Conservation (phyloP, 2,113 vertebrate genomes). For the Himantopus leucocephalus region DNA sequence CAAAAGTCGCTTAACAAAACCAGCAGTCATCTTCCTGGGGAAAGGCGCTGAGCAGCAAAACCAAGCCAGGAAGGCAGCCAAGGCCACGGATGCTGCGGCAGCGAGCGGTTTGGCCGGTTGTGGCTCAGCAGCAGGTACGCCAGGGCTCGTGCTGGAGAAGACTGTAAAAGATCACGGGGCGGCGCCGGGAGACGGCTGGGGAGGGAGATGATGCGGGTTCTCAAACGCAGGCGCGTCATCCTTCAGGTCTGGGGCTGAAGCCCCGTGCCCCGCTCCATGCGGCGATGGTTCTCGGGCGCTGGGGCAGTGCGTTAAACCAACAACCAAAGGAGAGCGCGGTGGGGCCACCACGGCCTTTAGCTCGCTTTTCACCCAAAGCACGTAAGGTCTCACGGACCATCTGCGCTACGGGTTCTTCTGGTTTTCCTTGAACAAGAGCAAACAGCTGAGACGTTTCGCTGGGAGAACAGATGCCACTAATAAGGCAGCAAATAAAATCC, state of each 20-base stretch:
- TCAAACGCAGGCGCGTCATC: rapidly evolving
- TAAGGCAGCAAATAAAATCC: slow-evolving; percentile 29
- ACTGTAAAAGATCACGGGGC: neutral
- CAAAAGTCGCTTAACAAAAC: neutral
- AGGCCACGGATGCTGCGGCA: neutral
- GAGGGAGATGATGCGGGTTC: neutral
- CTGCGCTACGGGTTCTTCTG: neutral
- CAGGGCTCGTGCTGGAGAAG: neutral
- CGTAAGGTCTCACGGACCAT: neutral
- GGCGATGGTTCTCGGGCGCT: rapidly evolving
- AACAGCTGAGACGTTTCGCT: neutral
- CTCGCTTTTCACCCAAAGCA: neutral
- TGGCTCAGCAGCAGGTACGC: neutral
- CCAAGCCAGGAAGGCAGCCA: neutral
- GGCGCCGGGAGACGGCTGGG: neutral
- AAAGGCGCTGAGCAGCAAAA: neutral
- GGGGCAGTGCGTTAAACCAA: neutral
- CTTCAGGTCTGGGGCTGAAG: neutral
- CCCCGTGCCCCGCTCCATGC: rapidly evolving
- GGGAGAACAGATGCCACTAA: slow-evolving; percentile 27
- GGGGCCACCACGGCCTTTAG: rapidly evolving
- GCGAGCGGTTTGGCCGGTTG: rapidly evolving
- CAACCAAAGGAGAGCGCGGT: rapidly evolving
- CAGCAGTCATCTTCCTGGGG: neutral
- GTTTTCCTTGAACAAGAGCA: neutral